Base-by-base conservation (phyloP, 2,888 invertebrate species). In the Megaustenia siamemsis region DNA sequence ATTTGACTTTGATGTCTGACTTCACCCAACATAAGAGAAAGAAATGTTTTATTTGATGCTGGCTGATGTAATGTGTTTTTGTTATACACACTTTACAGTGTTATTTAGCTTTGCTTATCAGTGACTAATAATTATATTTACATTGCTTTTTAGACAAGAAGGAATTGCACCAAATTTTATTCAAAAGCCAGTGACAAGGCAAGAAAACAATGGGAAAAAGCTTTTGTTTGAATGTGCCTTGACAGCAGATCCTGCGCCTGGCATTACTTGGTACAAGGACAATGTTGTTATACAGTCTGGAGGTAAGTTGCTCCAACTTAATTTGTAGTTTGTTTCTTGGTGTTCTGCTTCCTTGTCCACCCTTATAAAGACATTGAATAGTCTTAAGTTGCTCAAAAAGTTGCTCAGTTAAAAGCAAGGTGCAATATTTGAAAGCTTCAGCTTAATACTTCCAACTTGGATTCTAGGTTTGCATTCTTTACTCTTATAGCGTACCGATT, bases 211-310 rank as follows among this genome's bases (percentile, higher is more conserved):
- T 95, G 98, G 98, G 93, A 97, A 96, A 94, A 97, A 96, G 95
- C 97, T 99, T 93, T 96, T 97, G 93, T 98, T 99, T 95, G 98
- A 98, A 95, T 99, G 99, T 95, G 96, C 98, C 95, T 97, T 99
- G 95, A 98, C 97, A 93, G 98, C 98, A 94, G 98, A 98, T 95
- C 99, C 99, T 90, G 97, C 97, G 95, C 98, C 99, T 93, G 96
- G 96, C 93, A 96, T 99, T 93, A 96, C 96, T 95, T 99, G 99
- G 99, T 95, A 93, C 89, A 95, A 95, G 88, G 93, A 93, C 81
- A 89, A 86, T 69, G 86, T 88, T 73, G 88, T 87, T 38, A 90
- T 92, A 66, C 88, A 86, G 60, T 87, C 88, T 71, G 91, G 91
- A 86, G 92, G 92, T 92, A 86, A 77, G 53, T n/a, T n/a, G n/a